Evolutionary conservation across 2,797 vertebrate species (phyloP).

Genomic region (Micrastur ruficollis): DNA sequence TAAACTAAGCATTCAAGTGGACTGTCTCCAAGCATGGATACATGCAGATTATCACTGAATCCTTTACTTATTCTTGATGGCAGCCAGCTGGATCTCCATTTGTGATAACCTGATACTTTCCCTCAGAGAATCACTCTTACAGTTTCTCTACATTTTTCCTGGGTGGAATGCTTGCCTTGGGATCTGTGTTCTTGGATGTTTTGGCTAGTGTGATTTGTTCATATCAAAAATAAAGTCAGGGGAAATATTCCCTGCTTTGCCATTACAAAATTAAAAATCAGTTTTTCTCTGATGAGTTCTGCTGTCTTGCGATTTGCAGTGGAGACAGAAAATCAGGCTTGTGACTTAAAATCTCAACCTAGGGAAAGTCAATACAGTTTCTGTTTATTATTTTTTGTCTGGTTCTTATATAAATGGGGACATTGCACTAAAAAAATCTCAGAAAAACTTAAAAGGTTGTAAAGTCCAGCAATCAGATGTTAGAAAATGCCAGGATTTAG

Average conservation of each 20-base stretch:
- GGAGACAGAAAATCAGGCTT: background rate
- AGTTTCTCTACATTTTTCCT: background rate
- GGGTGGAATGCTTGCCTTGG: background rate
- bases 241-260: background rate
- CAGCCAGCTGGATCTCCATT: background rate
- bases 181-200: background rate
- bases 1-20: background rate
- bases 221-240: background rate
- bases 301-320: background rate
- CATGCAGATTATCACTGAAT: background rate
- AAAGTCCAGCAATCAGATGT: background rate
- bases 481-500: background rate
- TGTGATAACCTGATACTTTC: background rate
- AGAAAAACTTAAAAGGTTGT: background rate
- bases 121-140: background rate
- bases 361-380: background rate
- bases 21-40: background rate
- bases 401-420: background rate
- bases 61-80: background rate
- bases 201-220: background rate
- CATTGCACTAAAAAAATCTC: background rate
- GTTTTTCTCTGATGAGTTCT: background rate
- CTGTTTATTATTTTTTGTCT: background rate
- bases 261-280: background rate
- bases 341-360: background rate